Percentiles rank a stretch among this genome's conserved stretches.
phyloP scores from a whole-genome alignment of 2,797 vertebrate species.

The Myoxocephalus aenaeus region DNA sequence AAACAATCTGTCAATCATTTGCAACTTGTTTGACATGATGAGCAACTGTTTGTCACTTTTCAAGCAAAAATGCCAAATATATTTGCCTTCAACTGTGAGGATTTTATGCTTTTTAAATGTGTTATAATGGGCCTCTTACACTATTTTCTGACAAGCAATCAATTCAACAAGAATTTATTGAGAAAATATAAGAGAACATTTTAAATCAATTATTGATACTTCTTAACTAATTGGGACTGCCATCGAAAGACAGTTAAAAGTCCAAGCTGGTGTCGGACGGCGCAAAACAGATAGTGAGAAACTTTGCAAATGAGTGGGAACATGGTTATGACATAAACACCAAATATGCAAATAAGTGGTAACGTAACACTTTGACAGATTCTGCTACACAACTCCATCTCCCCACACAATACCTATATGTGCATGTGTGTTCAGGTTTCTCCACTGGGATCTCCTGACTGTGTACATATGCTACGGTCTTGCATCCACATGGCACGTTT shows the following conservation, averaged over 20 bases:
- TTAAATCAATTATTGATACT: not conserved
- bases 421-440: not conserved
- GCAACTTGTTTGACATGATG: not conserved
- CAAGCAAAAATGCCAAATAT: not conserved
- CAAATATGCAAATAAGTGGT: constrained; percentile 1
- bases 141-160: not conserved
- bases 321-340: not conserved
- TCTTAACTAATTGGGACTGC: not conserved
- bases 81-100: not conserved
- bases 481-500: constrained; percentile 16
- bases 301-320: constrained; percentile 20
- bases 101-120: not conserved
- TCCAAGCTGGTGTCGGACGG: not conserved
- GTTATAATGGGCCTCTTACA: not conserved
- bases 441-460: not conserved
- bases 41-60: not conserved
- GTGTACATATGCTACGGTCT: not conserved
- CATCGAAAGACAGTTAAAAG: not conserved
- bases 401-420: not conserved
- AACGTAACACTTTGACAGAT: not conserved
- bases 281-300: too few relatives aligned
- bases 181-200: too few relatives aligned
- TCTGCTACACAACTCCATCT: not conserved
- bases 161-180: not conserved
- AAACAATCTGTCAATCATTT: not conserved